Conservation (phyloP, 2,797 vertebrate species). For the Rhinophrynus dorsalis region DNA sequence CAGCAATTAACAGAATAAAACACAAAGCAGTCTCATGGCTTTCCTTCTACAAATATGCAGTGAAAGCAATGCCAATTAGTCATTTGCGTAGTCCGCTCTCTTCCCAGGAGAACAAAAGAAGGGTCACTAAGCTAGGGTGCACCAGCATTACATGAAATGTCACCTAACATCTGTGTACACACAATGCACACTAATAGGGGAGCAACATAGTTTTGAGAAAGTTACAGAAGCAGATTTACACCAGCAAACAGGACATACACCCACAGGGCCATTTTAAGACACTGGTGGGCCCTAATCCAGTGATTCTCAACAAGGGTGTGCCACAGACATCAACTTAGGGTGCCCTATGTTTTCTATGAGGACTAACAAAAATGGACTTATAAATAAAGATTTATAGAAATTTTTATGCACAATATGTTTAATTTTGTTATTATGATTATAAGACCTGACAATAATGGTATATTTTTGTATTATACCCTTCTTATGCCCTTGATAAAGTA, state of each 20-base stretch:
- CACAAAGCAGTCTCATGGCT: slow-evolving; percentile 11
- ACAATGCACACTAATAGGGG: neutral
- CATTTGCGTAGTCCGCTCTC: neutral
- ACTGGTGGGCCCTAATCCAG: too few species aligned
- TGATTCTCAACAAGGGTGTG: too few species aligned
- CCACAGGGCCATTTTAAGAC: too few species aligned
- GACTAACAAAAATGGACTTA: too few species aligned
- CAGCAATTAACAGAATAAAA: slow-evolving; percentile 23
- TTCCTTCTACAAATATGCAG: slow-evolving; percentile 32
- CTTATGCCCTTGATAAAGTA: too few species aligned
- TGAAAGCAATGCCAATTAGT: slow-evolving; percentile 22
- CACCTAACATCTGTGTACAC: slow-evolving; percentile 7
- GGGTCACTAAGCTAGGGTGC: slow-evolving; percentile 4
- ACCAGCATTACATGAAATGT: neutral
- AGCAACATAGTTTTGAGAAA: neutral
- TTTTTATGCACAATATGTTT: too few species aligned
- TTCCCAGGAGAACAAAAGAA: slow-evolving; percentile 7
- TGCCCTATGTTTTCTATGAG: too few species aligned
- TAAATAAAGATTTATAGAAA: too few species aligned
- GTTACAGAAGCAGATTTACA: neutral
- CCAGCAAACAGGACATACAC: neutral
- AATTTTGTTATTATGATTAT: too few species aligned
- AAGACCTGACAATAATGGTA: too few species aligned
- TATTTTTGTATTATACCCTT: too few species aligned
- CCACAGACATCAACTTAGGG: too few species aligned